Base-by-base conservation (phyloP, 2,797 vertebrate genomes). In the Neomorphus geoffroyi region DNA sequence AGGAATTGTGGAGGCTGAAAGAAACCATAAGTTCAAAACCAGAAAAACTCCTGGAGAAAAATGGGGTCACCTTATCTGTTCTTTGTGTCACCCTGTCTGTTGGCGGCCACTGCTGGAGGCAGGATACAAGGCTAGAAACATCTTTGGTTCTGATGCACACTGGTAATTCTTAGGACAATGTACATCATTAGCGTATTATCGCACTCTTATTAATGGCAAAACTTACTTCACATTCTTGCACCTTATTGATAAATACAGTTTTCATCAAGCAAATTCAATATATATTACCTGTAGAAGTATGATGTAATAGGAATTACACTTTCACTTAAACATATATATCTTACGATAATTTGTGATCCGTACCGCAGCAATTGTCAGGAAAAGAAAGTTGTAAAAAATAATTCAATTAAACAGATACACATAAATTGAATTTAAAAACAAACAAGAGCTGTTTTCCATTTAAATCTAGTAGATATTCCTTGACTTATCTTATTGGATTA, bases 331-430 rank as follows among this genome's bases (percentile, higher is more conserved):
- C 39, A 30, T n/a, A 46, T 3, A 3, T 57, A 71, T 51, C 18
- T 83, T 79, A 64, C 11, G 33, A 15, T 33, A 62, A 65, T 74
- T 62, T 91, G 73, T 45, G 21, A 88, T 91, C 30, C 35, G 35
- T 75, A 87, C 45, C 39, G 80, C 35, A 61, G 87, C 39, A 86
- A 78, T 32, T 28, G 27, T 50, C 41, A 89, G 86, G 78, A 92
- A 96, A 97, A 86, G 70, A 93, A 93, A 95, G 84, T 33, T 70
- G 26, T 27, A 87, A 56, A 92, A 86, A 37, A 32, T 37, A 54
- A 37, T 41, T 93, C 62, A 64, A 37, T 84, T 86, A 78, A 96
- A 89, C 28, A 92, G 58, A 93, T 50, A 71, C 3, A 93, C 51
- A 33, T 41, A 89, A 26, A 50, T 50, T 88, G 95, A 86, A 94